These are phyloP conservation scores for Dicrostonyx torquatus DNA, from an alignment of 2,797 vertebrate species.

Conservation along the genomic window DNA sequence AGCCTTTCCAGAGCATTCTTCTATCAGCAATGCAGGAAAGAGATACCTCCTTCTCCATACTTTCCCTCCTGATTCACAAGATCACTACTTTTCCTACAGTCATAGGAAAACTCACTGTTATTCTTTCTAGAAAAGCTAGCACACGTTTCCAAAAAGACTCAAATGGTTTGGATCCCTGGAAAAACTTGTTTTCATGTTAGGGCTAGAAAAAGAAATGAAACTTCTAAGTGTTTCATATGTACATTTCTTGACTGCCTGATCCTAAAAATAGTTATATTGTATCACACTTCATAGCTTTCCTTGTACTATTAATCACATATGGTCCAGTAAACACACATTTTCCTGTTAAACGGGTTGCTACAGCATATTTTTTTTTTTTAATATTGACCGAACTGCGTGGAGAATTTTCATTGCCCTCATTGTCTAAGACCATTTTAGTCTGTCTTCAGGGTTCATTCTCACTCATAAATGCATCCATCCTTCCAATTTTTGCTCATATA, in stretches of 20 bases:
- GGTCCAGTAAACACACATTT: background rate
- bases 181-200: background rate
- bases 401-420: background rate
- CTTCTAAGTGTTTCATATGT: background rate
- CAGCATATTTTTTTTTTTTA: constrained; percentile 33
- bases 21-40: background rate
- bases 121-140: background rate
- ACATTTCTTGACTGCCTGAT: background rate
- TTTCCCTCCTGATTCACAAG: background rate
- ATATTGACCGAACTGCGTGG: background rate
- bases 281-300: background rate
- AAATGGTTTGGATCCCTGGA: background rate
- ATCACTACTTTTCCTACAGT: constrained; percentile 11
- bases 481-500: background rate
- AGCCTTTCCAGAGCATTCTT: background rate
- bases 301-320: background rate
- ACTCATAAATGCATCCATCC: background rate
- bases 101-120: background rate
- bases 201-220: background rate
- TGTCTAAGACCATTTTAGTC: background rate
- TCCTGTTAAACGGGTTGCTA: background rate
- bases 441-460: background rate
- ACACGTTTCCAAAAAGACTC: background rate
- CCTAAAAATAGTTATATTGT: constrained; percentile 1
- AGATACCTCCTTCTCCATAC: background rate